These are phyloP conservation scores for Pseudocheirus occidentalis DNA, from an alignment of 2,797 vertebrate species.

Conservation along the genomic window DNA sequence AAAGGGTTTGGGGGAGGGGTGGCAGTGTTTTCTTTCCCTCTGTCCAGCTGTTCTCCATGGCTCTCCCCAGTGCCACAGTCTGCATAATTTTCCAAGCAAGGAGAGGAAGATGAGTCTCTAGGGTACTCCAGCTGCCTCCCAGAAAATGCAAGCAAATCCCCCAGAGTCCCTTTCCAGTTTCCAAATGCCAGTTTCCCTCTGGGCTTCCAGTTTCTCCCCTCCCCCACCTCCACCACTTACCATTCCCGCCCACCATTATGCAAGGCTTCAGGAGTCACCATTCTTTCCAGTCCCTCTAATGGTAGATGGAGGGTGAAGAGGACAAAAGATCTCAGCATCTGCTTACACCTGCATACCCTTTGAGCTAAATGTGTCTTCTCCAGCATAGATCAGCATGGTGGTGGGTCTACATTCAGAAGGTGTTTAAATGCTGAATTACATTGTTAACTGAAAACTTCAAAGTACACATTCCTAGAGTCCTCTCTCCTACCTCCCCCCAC, in stretches of 20 bases:
- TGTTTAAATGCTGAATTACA: background rate
- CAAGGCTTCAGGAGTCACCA: background rate
- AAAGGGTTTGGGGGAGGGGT: background rate
- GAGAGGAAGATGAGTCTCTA: background rate
- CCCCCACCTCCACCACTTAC: background rate
- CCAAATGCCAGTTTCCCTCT: background rate
- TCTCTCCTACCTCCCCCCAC: background rate
- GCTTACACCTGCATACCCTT: background rate
- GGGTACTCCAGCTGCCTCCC: background rate
- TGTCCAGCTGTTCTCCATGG: background rate
- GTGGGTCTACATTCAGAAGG: background rate
- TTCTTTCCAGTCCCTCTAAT: background rate
- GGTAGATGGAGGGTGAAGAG: background rate
- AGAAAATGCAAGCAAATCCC: background rate
- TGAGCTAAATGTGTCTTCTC: background rate
- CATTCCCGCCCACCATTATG: background rate
- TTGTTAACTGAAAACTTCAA: background rate
- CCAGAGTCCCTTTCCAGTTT: background rate
- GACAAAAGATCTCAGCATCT: background rate
- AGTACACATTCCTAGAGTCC: background rate
- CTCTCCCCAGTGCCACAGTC: background rate
- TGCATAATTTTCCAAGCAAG: background rate
- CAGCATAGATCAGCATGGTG: background rate
- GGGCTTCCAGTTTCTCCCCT: background rate
- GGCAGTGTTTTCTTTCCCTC: background rate